Base-by-base conservation (phyloP, 53 echinoderm and acorn worm species). In the Glandiceps talaboti region DNA sequence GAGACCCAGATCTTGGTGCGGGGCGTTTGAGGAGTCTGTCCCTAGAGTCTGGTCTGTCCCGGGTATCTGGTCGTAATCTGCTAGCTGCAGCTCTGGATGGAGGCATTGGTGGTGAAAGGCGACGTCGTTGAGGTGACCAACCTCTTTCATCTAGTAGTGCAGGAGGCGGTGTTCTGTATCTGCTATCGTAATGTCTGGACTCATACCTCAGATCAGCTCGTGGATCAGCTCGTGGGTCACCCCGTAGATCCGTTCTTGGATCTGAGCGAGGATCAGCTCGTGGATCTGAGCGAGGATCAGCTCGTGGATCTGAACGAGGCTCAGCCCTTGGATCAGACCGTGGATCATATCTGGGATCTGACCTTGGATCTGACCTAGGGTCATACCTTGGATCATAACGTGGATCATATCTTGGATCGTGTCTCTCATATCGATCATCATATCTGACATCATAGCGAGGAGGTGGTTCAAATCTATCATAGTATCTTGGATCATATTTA, bases 281-380 rank as follows among this genome's bases (percentile, higher is more conserved):
- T 25, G 80, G 86, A 27, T 90, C 87, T 45, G 78, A 90, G 26
- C 79, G 33, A 30, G 77, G 84, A 79, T 90, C 87, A 79, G 64
- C 87, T 45, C 85, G 85, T 28, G 87, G 87, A 1, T 84, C 85
- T 33, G 26, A 81, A 1, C 79, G 84, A 33, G 80, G 32, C 29
- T 74, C 28, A 30, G 29, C 28, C 27, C 75, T 75, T 32, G 75
- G 75, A 73, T 73, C 76, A 20, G 80, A 75, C 74, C 79, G 75
- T 31, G 82, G 87, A 88, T 82, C 77, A 27, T 78, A 78, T 29
- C 73, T 86, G 76, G 73, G 31, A 26, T 73, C 77, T 33, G 28
- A 89, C 29, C 89, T 64, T 29, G 31, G 80, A 74, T 76, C 76
- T 74, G 25, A 82, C 33, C 85, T 82, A 28, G 32, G 82, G 29